Percentiles rank a stretch among this genome's conserved stretches.
Conservation (phyloP, 2,113 vertebrate species). For the Vidua chalybeata region DNA sequence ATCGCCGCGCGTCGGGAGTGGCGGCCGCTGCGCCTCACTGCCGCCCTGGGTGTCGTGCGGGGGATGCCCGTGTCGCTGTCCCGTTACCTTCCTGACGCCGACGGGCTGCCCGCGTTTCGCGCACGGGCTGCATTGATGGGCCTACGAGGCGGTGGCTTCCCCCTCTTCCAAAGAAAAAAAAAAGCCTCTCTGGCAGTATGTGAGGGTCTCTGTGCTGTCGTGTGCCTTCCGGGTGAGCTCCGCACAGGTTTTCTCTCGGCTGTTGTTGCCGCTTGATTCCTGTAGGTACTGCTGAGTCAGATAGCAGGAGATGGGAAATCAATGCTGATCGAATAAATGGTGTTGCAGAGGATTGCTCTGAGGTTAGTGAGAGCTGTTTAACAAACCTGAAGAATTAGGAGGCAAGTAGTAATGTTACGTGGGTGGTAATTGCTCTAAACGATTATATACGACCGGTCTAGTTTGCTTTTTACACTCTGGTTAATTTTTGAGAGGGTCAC, state of each 20-base stretch:
- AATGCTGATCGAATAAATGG: background rate
- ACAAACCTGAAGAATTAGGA: too few relatives aligned
- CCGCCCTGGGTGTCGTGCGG: background rate
- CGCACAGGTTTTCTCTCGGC: background rate
- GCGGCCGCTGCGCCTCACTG: background rate
- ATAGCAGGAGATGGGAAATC: background rate
- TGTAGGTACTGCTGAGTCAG: background rate
- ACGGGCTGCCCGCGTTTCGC: background rate
- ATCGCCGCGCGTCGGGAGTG: background rate
- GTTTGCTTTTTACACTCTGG: background rate
- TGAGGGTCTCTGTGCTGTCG: accelerated
- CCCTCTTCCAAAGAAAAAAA: accelerated
- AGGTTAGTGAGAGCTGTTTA: background rate
- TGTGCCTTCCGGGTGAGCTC: background rate
- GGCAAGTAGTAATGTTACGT: background rate
- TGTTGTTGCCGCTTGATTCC: accelerated
- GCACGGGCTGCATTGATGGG: accelerated
- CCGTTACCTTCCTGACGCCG: background rate
- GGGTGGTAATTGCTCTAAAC: background rate
- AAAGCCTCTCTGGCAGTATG: accelerated
- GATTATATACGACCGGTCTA: accelerated
- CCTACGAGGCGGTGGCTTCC: accelerated
- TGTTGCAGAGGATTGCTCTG: background rate
- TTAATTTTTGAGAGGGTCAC: background rate
- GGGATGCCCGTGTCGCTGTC: too few relatives aligned